phyloP scores from a whole-genome alignment of 2,888 invertebrate genomes.

The Iselma pallidipennis region DNA sequence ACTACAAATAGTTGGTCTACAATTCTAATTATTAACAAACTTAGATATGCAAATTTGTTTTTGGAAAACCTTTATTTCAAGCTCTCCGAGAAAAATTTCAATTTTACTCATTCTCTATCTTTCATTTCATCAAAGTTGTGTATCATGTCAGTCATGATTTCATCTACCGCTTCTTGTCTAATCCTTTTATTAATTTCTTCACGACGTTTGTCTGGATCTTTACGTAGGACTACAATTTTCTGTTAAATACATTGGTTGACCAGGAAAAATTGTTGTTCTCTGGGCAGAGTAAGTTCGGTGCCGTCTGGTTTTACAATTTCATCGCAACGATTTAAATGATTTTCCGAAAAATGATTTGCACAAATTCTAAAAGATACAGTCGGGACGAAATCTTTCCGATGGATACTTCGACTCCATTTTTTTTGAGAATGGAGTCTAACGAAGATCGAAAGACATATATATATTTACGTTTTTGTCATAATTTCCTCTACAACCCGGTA shows the following conservation, averaged over 20 bases:
- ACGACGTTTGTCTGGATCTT: neutral
- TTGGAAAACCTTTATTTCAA: neutral
- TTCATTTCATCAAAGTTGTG: neutral
- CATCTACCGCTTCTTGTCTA: neutral
- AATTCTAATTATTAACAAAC: neutral
- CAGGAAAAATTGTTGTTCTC: neutral
- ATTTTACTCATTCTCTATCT: neutral
- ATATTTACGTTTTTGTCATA: neutral
- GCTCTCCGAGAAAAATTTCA: neutral
- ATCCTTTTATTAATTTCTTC: neutral
- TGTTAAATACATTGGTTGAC: neutral
- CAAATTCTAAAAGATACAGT: neutral
- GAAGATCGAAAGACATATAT: neutral
- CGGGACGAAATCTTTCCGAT: neutral
- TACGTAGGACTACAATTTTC: neutral
- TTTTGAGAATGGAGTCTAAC: neutral
- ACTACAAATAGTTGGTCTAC: neutral
- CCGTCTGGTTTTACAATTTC: neutral
- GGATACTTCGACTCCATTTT: neutral
- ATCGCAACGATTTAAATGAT: neutral
- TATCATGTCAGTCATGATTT: neutral
- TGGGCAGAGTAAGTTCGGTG: neutral
- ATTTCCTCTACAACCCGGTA: too few species aligned
- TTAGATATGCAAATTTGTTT: neutral
- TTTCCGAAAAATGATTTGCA: constrained; percentile 2